phyloP scores from a whole-genome alignment of 2,888 invertebrate species.

The Patella caerulea region DNA sequence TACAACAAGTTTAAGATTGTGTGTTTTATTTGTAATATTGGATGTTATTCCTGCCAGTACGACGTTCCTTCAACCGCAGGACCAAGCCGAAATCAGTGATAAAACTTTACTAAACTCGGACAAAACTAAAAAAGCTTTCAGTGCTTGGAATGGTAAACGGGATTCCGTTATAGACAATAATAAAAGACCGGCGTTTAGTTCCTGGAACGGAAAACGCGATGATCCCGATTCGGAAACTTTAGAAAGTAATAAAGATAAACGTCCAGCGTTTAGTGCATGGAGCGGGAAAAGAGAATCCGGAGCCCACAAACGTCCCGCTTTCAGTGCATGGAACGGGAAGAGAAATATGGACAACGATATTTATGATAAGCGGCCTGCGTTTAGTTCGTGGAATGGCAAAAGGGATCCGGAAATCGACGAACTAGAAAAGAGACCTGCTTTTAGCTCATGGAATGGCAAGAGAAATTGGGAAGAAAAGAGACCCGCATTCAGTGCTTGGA shows the following conservation, averaged over 20 bases:
- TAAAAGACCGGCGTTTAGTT: not conserved
- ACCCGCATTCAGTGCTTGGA: not conserved
- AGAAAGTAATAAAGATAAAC: not conserved
- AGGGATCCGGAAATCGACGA: not conserved
- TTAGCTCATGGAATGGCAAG: not conserved
- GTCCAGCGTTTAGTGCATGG: not conserved
- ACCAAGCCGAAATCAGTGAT: no score
- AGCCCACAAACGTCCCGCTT: not conserved
- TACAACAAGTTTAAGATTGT: no score
- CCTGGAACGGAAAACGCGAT: not conserved
- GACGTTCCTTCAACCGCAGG: no score
- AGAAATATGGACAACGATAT: not conserved
- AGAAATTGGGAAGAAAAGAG: not conserved
- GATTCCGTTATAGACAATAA: not conserved
- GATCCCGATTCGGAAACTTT: not conserved
- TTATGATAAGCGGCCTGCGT: not conserved
- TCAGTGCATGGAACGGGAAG: not conserved
- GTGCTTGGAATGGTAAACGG: not conserved
- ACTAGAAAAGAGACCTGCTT: not conserved
- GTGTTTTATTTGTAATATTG: no score
- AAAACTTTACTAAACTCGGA: no score
- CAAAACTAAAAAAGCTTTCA: not conserved
- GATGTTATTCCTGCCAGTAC: no score
- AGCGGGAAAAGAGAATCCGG: not conserved
- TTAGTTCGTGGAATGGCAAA: not conserved